These are phyloP conservation scores for Conchocele bisecta DNA, from an alignment of 2,888 invertebrate species.

Conservation along the genomic window DNA sequence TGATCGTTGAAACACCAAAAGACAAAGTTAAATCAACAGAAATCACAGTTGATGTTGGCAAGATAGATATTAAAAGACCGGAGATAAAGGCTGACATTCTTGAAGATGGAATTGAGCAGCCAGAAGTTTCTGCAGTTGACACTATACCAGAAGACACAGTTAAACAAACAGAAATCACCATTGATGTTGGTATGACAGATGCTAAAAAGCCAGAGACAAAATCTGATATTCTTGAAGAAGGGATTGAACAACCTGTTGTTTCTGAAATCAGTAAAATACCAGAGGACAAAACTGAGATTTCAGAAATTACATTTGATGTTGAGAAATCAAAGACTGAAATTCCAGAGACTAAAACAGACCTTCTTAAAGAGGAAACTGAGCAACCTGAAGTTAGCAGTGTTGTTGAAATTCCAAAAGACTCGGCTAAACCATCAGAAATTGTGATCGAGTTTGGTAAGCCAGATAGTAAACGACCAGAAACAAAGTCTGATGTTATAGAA, in stretches of 20 bases:
- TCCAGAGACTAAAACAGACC: slow-evolving; percentile 15
- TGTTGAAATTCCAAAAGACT: slow-evolving; percentile 23
- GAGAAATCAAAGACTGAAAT: slow-evolving; percentile 13
- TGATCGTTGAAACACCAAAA: slow-evolving; percentile 16
- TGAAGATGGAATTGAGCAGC: slow-evolving; percentile 30
- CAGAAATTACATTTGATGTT: slow-evolving; percentile 37
- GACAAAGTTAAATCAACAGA: slow-evolving; percentile 40
- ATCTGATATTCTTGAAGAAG: too few species aligned
- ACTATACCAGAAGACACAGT: too few species aligned
- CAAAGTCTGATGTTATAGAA: slow-evolving; percentile 46
- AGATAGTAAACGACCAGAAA: slow-evolving; percentile 41
- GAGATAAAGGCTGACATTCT: slow-evolving; percentile 37
- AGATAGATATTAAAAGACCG: slow-evolving; percentile 24
- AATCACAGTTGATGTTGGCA: slow-evolving; percentile 46
- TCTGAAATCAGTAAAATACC: slow-evolving; percentile 22
- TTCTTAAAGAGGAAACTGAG: slow-evolving; percentile 16
- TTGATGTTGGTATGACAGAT: too few species aligned
- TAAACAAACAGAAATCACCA: too few species aligned
- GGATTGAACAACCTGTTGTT: slow-evolving; percentile 22
- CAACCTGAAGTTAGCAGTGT: neutral
- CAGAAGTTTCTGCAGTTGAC: slow-evolving; percentile 28
- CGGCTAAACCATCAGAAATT: slow-evolving; percentile 42
- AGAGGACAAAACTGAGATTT: slow-evolving; percentile 42
- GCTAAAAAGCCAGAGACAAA: too few species aligned
- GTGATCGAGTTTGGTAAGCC: slow-evolving; percentile 29